Percentiles rank a stretch among this genome's conserved stretches.
Conservation (phyloP, 2,113 vertebrate genomes). For the Urocynchramus pylzowi region DNA sequence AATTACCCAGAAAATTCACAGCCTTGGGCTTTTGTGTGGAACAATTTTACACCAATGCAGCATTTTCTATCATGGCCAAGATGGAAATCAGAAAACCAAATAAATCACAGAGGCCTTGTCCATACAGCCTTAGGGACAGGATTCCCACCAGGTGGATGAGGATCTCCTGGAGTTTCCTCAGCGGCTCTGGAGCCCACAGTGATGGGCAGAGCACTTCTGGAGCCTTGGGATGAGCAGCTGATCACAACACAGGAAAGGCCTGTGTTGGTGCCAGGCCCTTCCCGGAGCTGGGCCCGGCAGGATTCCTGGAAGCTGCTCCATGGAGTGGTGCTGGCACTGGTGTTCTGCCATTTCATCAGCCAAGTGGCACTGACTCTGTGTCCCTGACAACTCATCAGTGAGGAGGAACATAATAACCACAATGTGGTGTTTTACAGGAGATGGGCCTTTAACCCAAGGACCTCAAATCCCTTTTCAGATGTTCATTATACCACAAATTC, state of each 20-base stretch:
- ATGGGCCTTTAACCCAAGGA: neutral
- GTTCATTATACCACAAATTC: neutral
- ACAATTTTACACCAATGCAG: neutral
- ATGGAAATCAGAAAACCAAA: neutral
- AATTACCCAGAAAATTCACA: neutral
- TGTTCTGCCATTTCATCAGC: neutral
- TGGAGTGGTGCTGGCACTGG: neutral
- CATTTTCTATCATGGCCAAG: neutral
- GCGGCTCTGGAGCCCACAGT: neutral
- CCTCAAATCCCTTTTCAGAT: neutral
- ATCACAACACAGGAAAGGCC: no score
- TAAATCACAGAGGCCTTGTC: neutral
- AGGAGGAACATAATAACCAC: neutral
- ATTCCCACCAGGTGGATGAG: neutral
- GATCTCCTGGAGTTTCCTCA: neutral
- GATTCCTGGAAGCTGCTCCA: neutral
- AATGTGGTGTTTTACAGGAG: neutral
- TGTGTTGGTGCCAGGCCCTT: neutral
- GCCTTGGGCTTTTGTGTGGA: neutral
- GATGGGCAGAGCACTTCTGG: neutral
- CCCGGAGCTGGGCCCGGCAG: neutral
- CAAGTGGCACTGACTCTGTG: neutral
- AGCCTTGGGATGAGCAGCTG: neutral
- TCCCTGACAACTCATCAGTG: neutral
- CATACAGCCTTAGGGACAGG: neutral